These are phyloP conservation scores for Pantelozetes paolii DNA, from an alignment of 2,888 invertebrate genomes.

Conservation along the genomic window DNA sequence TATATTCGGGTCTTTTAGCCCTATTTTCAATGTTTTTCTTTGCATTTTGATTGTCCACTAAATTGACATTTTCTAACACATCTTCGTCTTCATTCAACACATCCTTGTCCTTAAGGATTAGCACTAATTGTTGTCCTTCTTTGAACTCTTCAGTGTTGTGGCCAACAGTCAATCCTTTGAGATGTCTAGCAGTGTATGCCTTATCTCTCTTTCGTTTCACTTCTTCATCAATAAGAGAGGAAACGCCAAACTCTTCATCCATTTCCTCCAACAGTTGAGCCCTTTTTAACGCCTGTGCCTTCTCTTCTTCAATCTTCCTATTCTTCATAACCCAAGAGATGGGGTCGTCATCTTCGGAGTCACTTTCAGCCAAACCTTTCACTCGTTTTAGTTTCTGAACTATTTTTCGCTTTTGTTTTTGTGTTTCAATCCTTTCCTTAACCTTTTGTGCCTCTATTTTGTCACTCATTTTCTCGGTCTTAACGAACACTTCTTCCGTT, in stretches of 20 bases:
- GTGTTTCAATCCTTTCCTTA: conserved; percentile 69
- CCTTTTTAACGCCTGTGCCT: conserved; percentile 75
- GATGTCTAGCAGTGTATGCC: conserved; percentile 66
- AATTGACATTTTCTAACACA: conserved; percentile 83
- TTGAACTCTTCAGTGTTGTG: conserved; percentile 68
- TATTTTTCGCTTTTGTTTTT: conserved; percentile 72
- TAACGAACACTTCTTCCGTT: conserved; percentile 56
- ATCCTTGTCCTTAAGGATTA: conserved; percentile 87
- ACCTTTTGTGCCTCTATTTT: conserved; percentile 74
- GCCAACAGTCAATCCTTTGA: conserved; percentile 77
- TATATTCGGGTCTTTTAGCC: conserved; percentile 68
- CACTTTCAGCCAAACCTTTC: conserved; percentile 63
- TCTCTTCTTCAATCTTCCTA: conserved; percentile 70
- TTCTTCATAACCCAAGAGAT: conserved; percentile 77
- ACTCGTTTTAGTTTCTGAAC: conserved; percentile 61
- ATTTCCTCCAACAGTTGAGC: conserved; percentile 90
- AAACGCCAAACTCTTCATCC: conserved; percentile 76
- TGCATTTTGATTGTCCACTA: conserved; percentile 76
- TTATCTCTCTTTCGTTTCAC: conserved; percentile 44
- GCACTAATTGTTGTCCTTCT: conserved; percentile 77
- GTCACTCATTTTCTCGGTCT: conserved; percentile 57
- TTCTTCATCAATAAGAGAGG: conserved; percentile 6
- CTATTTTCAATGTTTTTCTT: conserved; percentile 78
- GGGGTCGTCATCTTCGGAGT: conserved; percentile 67
- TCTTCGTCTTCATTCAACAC: conserved; percentile 80